These are phyloP conservation scores for Epizoanthus ramosus DNA, from an alignment of 92 coral and sea anemone genomes.

Conservation along the genomic window DNA sequence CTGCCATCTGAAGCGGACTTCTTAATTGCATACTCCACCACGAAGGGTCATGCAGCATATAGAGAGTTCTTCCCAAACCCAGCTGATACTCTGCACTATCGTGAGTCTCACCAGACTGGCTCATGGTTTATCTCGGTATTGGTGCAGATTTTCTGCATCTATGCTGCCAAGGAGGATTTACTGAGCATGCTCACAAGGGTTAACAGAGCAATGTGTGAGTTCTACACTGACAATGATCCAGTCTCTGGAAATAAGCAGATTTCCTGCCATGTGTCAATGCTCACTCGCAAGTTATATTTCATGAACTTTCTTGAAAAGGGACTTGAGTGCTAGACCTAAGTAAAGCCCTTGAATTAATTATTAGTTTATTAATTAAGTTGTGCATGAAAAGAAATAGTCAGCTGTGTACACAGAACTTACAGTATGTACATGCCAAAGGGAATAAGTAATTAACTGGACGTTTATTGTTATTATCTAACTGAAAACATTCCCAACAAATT, in stretches of 20 bases:
- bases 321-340: neutral
- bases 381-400: too few species aligned
- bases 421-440: too few species aligned
- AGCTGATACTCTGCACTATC: slow-evolving; percentile 13
- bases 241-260: slow-evolving; percentile 76
- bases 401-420: too few species aligned
- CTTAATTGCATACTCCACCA: slow-evolving; percentile 84
- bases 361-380: too few species aligned
- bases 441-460: too few species aligned
- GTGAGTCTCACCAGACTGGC: slow-evolving; percentile 54
- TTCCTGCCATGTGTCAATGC: slow-evolving; percentile 87
- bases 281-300: slow-evolving; percentile 81
- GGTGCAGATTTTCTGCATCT: slow-evolving; percentile 60
- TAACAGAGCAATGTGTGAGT: slow-evolving; percentile 74
- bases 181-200: slow-evolving; percentile 92
- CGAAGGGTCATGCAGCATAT: slow-evolving; percentile 70
- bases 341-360: neutral
- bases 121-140: slow-evolving; percentile 92
- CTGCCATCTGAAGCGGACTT: slow-evolving; percentile 92
- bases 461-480: too few species aligned
- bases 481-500: too few species aligned
- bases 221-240: slow-evolving; percentile 54
- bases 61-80: slow-evolving; percentile 51
- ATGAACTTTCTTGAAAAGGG: slow-evolving; percentile 40
- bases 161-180: slow-evolving; percentile 78